phyloP scores from a whole-genome alignment of 2,888 invertebrate genomes.

The Bhutanitis thaidina region DNA sequence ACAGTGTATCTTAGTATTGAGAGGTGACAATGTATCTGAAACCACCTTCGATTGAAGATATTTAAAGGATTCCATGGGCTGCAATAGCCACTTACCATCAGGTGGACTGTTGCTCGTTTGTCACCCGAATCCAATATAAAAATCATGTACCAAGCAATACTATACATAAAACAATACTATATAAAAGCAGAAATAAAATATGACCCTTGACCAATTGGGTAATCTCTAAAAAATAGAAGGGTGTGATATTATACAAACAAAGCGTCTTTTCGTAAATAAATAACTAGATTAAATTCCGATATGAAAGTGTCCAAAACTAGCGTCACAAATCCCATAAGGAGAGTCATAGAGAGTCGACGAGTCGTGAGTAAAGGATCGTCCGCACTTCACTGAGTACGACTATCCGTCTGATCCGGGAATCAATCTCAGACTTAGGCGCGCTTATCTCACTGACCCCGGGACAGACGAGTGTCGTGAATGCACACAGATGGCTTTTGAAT shows the following conservation, averaged over 20 bases:
- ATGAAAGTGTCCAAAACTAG: slow-evolving; percentile 33
- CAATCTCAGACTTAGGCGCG: slow-evolving; percentile 68
- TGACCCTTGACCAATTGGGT: too few relatives aligned
- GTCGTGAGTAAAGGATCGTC: slow-evolving; percentile 69
- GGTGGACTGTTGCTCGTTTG: too few relatives aligned
- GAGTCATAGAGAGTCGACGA: slow-evolving; percentile 56
- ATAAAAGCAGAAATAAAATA: too few relatives aligned
- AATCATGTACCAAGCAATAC: too few relatives aligned
- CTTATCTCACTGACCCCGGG: slow-evolving; percentile 72
- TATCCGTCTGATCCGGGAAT: slow-evolving; percentile 70
- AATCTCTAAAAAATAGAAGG: too few relatives aligned
- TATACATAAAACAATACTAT: too few relatives aligned
- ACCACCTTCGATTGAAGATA: too few relatives aligned
- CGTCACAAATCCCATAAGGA: slow-evolving; percentile 50
- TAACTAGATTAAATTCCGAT: slow-evolving; percentile 19
- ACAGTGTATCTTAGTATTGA: too few relatives aligned
- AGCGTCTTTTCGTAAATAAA: slow-evolving; percentile 19
- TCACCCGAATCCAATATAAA: too few relatives aligned
- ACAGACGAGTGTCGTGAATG: slow-evolving; percentile 53
- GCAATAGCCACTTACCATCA: too few relatives aligned
- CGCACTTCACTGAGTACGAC: slow-evolving; percentile 58
- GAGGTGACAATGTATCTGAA: too few relatives aligned
- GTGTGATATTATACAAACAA: neutral
- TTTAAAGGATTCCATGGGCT: too few relatives aligned
- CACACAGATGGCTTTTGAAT: slow-evolving; percentile 58